Evolutionary conservation across 2,113 vertebrate genomes (phyloP).

Genomic region (Chionodraco myersi): DNA sequence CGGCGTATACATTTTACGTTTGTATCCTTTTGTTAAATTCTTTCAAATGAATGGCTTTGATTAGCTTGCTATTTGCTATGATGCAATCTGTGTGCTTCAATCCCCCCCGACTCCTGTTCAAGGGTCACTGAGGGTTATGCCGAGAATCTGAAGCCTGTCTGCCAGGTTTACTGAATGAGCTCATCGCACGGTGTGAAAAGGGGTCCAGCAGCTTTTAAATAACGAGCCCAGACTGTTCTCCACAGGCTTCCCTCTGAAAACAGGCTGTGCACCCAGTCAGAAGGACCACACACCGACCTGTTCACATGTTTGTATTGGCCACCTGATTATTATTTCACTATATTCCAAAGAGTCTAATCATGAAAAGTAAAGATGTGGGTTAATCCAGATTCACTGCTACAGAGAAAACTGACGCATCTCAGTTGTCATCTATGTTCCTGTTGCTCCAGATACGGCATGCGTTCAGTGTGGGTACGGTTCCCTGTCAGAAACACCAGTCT

Average conservation of each 20-base stretch:
- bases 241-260: neutral
- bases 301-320: neutral
- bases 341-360: neutral
- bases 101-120: constrained; percentile 15
- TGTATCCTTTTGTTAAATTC: too few species aligned
- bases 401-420: neutral
- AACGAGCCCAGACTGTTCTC: constrained; percentile 14
- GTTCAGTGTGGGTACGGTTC: neutral
- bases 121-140: constrained; percentile 67
- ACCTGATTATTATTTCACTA: neutral
- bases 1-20: neutral
- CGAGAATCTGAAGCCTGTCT: constrained; percentile 81
- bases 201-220: constrained; percentile 17
- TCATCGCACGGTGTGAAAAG: constrained; percentile 68
- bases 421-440: neutral
- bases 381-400: neutral
- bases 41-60: neutral
- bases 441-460: neutral
- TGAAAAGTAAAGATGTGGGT: neutral
- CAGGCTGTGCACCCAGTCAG: neutral
- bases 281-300: neutral
- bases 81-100: constrained; percentile 2
- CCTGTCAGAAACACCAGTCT: neutral
- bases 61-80: constrained; percentile 5
- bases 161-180: constrained; percentile 77